phyloP scores from a whole-genome alignment of 2,113 vertebrate genomes.

The Bubo bubo region DNA sequence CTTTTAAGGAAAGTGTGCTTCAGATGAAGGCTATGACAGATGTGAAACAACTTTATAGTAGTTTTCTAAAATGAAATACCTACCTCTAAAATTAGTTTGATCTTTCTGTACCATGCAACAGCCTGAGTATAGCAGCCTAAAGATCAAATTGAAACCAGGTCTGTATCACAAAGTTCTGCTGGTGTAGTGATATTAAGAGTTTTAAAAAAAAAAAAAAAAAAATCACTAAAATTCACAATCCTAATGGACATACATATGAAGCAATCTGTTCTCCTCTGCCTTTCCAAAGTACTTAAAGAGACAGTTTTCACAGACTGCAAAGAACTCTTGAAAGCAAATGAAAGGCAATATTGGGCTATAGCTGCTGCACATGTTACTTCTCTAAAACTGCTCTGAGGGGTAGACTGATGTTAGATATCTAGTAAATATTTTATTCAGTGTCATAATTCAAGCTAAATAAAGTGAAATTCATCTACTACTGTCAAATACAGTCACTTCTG shows the following conservation, averaged over 20 bases:
- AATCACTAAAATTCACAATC: not conserved
- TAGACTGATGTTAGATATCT: not conserved
- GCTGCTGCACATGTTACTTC: not conserved
- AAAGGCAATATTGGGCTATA: not conserved
- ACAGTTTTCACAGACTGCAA: not conserved
- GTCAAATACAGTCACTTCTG: not conserved
- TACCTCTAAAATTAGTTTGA: not conserved
- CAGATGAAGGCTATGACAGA: not conserved
- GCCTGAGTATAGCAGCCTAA: not conserved
- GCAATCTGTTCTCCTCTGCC: not conserved
- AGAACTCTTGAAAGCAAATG: not conserved
- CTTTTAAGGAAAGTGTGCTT: not conserved
- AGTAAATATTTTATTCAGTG: conserved; percentile 22
- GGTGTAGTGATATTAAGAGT: not conserved
- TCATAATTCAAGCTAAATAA: conserved; percentile 21
- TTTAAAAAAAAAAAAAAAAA: not conserved
- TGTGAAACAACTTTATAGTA: not conserved
- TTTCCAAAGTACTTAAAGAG: not conserved
- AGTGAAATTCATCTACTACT: not conserved
- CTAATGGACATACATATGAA: not conserved
- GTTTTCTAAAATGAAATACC: not conserved
- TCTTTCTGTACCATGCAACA: not conserved
- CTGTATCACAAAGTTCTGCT: not conserved
- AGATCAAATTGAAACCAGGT: not conserved
- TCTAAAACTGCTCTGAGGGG: not conserved